Evolutionary conservation across 2,888 invertebrate genomes (phyloP).

Genomic region (Leucozona laternaria): DNA sequence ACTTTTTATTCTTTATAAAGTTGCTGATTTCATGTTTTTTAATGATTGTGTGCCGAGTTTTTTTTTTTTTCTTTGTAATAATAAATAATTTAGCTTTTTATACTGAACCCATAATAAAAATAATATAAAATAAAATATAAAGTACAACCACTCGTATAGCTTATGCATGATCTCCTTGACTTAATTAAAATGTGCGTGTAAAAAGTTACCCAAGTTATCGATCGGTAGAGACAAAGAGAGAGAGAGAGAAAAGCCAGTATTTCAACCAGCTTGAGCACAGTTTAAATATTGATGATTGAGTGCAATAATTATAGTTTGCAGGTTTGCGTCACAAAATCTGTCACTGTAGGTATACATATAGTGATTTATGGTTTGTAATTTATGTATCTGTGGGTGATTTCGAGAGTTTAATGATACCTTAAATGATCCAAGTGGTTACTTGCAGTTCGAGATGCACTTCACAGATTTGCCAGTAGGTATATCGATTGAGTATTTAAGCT

Average conservation of each 20-base stretch:
- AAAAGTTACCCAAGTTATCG: constrained; percentile 35
- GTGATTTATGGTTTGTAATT: constrained; percentile 20
- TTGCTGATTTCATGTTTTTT: constrained; percentile 12
- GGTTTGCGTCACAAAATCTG: constrained; percentile 32
- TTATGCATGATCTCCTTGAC: constrained; percentile 73
- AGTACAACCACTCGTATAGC: constrained; percentile 20
- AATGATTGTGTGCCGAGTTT: not conserved
- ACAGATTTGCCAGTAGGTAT: not conserved
- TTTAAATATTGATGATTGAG: constrained; percentile 21
- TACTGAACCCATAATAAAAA: not conserved
- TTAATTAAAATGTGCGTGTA: constrained; percentile 67
- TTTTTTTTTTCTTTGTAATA: not conserved
- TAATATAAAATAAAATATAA: not conserved
- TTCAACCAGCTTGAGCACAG: constrained; percentile 1
- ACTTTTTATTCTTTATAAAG: constrained; percentile 6
- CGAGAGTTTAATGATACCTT: not conserved
- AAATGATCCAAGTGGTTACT: not conserved
- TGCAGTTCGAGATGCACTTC: constrained; percentile 4
- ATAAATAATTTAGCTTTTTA: constrained; percentile 6
- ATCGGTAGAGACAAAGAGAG: no score
- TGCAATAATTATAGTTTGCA: constrained; percentile 29
- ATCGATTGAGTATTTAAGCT: not conserved
- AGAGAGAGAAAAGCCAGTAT: constrained; percentile 4
- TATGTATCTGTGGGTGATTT: constrained; percentile 15
- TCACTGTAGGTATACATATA: not conserved